Percentiles rank a stretch among this genome's conserved stretches.
Conservation (phyloP, 2,888 invertebrate species). For the Limnephilus auricula region DNA sequence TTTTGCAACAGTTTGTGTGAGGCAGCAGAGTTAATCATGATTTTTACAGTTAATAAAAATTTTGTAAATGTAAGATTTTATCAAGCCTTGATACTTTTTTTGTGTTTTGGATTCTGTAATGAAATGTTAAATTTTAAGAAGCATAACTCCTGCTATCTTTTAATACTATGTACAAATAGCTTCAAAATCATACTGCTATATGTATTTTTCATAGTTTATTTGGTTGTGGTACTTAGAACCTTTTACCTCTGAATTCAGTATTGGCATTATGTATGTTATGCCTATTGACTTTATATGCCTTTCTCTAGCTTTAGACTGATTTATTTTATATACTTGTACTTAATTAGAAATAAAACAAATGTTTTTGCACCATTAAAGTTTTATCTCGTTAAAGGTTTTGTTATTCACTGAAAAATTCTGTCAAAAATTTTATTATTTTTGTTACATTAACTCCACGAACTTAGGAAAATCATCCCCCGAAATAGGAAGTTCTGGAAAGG, state of each 20-base stretch:
- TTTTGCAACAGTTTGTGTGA: neutral
- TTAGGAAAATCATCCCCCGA: no score
- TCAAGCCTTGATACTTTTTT: neutral
- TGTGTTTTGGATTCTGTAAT: no score
- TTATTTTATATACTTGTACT: neutral
- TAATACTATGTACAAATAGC: neutral
- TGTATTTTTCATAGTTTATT: neutral
- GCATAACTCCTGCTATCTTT: neutral
- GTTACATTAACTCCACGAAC: no score
- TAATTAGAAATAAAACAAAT: neutral
- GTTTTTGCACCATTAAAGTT: conserved; percentile 36
- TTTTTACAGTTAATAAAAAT: neutral
- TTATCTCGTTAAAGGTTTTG: conserved; percentile 7
- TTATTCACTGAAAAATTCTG: neutral
- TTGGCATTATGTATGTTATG: neutral
- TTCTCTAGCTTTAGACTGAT: conserved; percentile 1
- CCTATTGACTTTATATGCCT: neutral
- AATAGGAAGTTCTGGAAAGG: no score
- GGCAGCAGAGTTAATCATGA: neutral
- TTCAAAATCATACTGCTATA: neutral
- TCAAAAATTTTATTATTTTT: no score
- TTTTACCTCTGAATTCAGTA: neutral
- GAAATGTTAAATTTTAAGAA: no score
- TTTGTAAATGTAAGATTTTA: neutral
- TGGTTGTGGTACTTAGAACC: neutral